A percentile compares a stretch with the other conserved stretches of the same genome.
Evolutionary conservation across 2,888 invertebrate genomes (phyloP).

Genomic region (Agrotis segetum): DNA sequence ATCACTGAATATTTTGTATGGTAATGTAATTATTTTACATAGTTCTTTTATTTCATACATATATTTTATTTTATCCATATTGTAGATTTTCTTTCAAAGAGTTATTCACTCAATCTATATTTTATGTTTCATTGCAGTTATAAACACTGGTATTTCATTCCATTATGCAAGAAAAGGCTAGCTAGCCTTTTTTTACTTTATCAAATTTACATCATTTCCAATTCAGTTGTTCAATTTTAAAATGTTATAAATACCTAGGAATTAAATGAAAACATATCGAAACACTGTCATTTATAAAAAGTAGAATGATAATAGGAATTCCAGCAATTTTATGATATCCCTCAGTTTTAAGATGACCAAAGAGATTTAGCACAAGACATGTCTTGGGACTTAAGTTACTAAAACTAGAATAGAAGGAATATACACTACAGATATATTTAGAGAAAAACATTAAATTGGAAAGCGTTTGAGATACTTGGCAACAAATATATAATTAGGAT

Average conservation of each 20-base stretch:
- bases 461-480: slow-evolving; percentile 21
- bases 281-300: too few species aligned
- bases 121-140: too few species aligned
- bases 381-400: slow-evolving; percentile 11
- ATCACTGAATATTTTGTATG: neutral
- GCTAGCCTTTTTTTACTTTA: too few species aligned
- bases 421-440: slow-evolving; percentile 18
- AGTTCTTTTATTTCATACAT: neutral
- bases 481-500: neutral
- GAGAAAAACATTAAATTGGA: slow-evolving; percentile 21
- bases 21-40: neutral
- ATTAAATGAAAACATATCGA: too few species aligned
- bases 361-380: slow-evolving; percentile 17
- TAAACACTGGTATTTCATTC: too few species aligned
- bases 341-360: slow-evolving; percentile 5
- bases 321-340: slow-evolving; percentile 12
- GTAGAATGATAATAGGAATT: too few species aligned
- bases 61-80: neutral
- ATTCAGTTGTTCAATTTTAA: too few species aligned
- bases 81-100: neutral
- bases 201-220: too few species aligned
- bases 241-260: too few species aligned
- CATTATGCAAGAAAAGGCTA: too few species aligned
- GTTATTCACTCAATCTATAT: neutral
- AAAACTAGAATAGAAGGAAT: slow-evolving; percentile 32